These are phyloP conservation scores for Gallinago jamesoni DNA, from an alignment of 2,113 vertebrate genomes.

Conservation along the genomic window DNA sequence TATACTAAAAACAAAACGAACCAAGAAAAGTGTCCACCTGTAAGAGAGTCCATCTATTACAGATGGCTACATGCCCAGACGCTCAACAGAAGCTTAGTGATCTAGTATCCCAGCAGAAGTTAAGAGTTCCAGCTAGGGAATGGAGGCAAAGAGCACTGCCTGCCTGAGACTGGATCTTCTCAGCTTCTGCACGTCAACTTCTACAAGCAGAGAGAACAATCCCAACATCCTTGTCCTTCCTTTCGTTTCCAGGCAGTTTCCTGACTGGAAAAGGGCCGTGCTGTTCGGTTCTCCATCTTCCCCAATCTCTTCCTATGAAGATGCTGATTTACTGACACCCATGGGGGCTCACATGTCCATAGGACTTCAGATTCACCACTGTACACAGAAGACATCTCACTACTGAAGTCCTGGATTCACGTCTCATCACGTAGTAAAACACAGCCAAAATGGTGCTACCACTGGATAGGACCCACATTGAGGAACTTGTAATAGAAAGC, in stretches of 20 bases:
- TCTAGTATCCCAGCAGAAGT: not conserved
- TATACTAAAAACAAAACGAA: not conserved
- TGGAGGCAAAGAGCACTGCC: not conserved
- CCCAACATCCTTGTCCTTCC: accelerated
- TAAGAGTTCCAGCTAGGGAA: not conserved
- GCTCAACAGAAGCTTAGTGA: not conserved
- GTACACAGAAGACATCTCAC: not conserved
- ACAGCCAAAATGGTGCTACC: not conserved
- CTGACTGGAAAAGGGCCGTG: too few species aligned
- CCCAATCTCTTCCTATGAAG: not conserved
- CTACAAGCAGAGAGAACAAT: not conserved
- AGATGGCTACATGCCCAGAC: not conserved
- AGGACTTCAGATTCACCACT: not conserved
- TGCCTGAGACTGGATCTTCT: not conserved
- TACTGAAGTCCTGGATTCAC: not conserved
- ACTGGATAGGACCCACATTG: not conserved
- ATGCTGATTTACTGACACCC: not conserved
- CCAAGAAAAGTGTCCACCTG: not conserved
- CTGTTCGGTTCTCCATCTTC: not conserved
- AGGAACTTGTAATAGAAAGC: not conserved
- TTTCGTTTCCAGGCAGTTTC: not conserved
- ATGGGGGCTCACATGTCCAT: accelerated
- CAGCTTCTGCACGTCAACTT: not conserved
- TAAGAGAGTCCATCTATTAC: not conserved
- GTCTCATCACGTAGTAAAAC: not conserved